Conservation (phyloP, 1,140 invertebrate species). For the Callitettix versicolor region DNA sequence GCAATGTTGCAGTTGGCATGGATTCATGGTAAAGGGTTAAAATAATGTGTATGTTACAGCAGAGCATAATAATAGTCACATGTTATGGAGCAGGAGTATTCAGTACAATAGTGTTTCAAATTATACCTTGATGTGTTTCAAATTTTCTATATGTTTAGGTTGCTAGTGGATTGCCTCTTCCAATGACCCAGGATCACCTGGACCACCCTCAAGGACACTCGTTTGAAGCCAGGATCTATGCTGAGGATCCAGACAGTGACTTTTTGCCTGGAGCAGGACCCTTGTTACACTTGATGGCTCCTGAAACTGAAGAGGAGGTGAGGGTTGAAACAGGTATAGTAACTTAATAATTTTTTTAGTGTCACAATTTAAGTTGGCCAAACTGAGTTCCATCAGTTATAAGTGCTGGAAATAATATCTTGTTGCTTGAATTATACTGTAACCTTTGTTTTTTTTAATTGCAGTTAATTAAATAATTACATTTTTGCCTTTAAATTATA, state of each 20-base stretch:
- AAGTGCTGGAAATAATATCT: no score
- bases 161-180: constrained; percentile 76
- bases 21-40: no score
- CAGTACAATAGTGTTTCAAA: not conserved
- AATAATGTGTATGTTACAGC: no score
- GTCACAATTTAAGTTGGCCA: no score
- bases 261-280: constrained; percentile 85
- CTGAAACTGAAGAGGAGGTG: constrained; percentile 44
- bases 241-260: constrained; percentile 72
- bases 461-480: no score
- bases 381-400: no score
- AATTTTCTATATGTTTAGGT: constrained; percentile 35
- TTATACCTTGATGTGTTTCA: no score
- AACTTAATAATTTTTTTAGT: constrained; percentile 4
- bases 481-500: not conserved
- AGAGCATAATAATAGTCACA: no score
- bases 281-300: constrained; percentile 58
- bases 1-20: no score
- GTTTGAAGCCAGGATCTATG: constrained; percentile 92
- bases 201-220: constrained; percentile 61
- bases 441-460: no score
- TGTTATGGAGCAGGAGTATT: no score
- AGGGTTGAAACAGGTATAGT: constrained; percentile 62
- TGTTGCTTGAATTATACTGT: no score
- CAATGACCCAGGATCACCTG: constrained; percentile 69